Evolutionary conservation across 2,113 vertebrate species (phyloP).

Genomic region (Mormyrus iriodes): DNA sequence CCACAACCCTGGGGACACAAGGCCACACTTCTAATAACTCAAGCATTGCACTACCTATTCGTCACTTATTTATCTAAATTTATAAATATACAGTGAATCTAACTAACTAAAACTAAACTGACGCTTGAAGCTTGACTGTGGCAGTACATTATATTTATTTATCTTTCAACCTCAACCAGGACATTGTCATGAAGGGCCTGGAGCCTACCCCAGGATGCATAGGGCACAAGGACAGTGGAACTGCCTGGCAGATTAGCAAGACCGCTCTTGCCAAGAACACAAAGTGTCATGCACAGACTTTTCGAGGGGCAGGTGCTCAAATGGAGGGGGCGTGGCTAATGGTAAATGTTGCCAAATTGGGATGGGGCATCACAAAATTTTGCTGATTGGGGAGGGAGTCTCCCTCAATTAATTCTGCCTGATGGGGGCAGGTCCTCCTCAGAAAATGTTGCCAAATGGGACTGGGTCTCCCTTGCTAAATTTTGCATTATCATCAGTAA

Average conservation of each 20-base stretch:
- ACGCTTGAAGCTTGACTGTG: neutral
- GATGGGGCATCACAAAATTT: neutral
- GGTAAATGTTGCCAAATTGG: neutral
- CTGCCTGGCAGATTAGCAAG: no score
- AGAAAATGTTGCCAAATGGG: no score
- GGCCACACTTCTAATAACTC: neutral
- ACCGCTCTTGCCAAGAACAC: no score
- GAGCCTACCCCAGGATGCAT: neutral
- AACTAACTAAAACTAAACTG: neutral
- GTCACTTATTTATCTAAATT: neutral
- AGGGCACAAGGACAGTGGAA: no score
- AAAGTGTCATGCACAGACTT: neutral
- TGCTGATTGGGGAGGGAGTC: no score
- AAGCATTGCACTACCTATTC: neutral
- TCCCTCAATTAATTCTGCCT: no score
- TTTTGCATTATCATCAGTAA: neutral
- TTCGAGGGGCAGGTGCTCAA: neutral
- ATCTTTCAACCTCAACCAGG: neutral
- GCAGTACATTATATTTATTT: neutral
- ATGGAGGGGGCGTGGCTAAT: neutral
- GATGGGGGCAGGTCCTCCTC: no score
- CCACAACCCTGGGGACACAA: neutral
- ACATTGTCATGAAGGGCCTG: neutral
- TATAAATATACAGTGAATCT: neutral
- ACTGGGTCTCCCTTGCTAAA: no score